A percentile compares a stretch with the other conserved stretches of the same genome.
Conservation (phyloP, 2,113 vertebrate species). For the Willisornis vidua region DNA sequence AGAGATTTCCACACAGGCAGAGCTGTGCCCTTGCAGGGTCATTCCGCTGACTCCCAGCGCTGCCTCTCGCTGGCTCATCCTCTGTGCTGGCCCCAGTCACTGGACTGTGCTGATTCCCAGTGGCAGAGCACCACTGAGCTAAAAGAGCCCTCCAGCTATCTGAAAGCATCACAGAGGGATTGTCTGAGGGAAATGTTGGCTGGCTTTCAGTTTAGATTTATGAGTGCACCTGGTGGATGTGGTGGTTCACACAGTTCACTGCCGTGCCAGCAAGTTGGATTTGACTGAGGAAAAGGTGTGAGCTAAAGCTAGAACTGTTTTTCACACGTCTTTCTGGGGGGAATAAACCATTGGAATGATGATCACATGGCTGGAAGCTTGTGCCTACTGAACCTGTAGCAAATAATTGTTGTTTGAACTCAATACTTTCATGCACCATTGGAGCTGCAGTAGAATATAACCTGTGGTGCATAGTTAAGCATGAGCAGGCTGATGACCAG, state of each 20-base stretch:
- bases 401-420: constrained; percentile 29
- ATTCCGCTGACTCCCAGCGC: not conserved
- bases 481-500: constrained; percentile 19
- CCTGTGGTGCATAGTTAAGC: constrained; percentile 13
- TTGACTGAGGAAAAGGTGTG: not conserved
- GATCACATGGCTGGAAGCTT: constrained; percentile 3
- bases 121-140: not conserved
- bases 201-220: not conserved
- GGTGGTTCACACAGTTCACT: not conserved
- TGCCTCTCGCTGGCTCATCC: not conserved
- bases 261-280: not conserved
- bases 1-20: not conserved
- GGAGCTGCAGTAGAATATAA: not conserved
- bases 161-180: not conserved
- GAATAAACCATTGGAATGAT: not conserved
- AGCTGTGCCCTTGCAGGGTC: not conserved
- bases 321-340: not conserved
- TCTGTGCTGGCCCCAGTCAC: not conserved
- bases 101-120: not conserved
- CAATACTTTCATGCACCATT: not conserved
- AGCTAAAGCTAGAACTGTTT: not conserved
- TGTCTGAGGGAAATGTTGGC: not conserved
- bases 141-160: not conserved
- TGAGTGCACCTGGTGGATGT: not conserved
- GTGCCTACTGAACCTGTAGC: not conserved